A percentile compares a stretch with the other conserved stretches of the same genome.
Evolutionary conservation across 2,888 invertebrate species (phyloP).

Genomic region (Exephanes ischioxanthus): DNA sequence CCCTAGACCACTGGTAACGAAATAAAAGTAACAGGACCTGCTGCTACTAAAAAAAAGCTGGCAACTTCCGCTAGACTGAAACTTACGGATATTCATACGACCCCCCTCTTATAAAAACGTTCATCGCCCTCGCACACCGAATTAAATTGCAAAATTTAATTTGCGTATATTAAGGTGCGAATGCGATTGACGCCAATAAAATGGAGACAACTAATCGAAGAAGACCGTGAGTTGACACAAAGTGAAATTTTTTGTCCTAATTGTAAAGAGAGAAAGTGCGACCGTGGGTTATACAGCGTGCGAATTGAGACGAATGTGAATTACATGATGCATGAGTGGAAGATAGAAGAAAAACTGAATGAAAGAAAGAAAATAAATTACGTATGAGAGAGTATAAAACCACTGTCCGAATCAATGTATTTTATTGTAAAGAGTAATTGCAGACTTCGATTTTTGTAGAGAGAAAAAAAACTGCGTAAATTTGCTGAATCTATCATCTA

Average conservation of each 20-base stretch:
- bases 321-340: constrained; percentile 56
- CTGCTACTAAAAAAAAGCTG: constrained; percentile 40
- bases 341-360: neutral
- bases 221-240: constrained; percentile 71
- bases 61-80: constrained; percentile 78
- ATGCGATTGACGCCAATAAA: constrained; percentile 60
- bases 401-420: constrained; percentile 79
- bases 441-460: constrained; percentile 80
- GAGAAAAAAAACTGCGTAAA: constrained; percentile 72
- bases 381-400: constrained; percentile 72
- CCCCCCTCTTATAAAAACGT: constrained; percentile 43
- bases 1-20: constrained; percentile 57
- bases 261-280: constrained; percentile 53
- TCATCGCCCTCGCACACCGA: constrained; percentile 72
- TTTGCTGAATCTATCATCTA: constrained; percentile 67
- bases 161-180: constrained; percentile 67
- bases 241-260: constrained; percentile 73
- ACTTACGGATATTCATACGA: constrained; percentile 69
- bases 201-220: constrained; percentile 54
- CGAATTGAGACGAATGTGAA: constrained; percentile 64
- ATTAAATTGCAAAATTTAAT: constrained; percentile 71
- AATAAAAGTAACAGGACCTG: constrained; percentile 59
- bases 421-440: constrained; percentile 80
- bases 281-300: constrained; percentile 56
- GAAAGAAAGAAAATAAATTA: constrained; percentile 14